A percentile compares a stretch with the other conserved stretches of the same genome.
These are phyloP conservation scores for Brenthis daphne DNA, from an alignment of 2,888 invertebrate genomes.

Conservation along the genomic window DNA sequence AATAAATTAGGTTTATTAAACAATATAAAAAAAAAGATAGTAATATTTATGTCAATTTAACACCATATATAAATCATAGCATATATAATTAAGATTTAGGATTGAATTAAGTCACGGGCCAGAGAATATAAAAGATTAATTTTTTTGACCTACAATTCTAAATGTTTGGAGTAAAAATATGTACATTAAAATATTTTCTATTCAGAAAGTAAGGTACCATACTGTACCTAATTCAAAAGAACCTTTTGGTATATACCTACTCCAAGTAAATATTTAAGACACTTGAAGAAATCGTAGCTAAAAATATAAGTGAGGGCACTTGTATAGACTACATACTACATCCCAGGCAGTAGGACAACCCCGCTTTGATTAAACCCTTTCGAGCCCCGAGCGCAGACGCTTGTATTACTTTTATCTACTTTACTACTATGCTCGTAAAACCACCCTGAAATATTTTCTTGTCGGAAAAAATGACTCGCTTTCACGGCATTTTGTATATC, in stretches of 20 bases:
- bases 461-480: conserved; percentile 42
- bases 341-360: conserved; percentile 56
- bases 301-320: conserved; percentile 42
- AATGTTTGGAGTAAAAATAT: no score
- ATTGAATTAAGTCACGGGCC: no score
- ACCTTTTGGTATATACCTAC: neutral
- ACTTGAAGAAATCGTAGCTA: conserved; percentile 13
- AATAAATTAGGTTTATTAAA: neutral
- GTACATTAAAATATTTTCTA: no score
- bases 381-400: conserved; percentile 53
- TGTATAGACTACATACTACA: conserved; percentile 64
- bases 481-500: conserved; percentile 15
- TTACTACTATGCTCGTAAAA: conserved; percentile 56
- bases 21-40: no score
- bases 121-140: no score
- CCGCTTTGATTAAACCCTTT: conserved; percentile 73
- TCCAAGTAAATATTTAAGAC: conserved; percentile 8
- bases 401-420: conserved; percentile 65
- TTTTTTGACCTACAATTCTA: no score
- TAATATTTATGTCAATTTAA: no score
- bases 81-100: no score
- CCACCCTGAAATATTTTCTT: conserved; percentile 57
- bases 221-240: no score
- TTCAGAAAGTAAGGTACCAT: no score
- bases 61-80: no score